Evolutionary conservation across 1,140 invertebrate genomes (phyloP).

Genomic region (Oncopeltus fasciatus): DNA sequence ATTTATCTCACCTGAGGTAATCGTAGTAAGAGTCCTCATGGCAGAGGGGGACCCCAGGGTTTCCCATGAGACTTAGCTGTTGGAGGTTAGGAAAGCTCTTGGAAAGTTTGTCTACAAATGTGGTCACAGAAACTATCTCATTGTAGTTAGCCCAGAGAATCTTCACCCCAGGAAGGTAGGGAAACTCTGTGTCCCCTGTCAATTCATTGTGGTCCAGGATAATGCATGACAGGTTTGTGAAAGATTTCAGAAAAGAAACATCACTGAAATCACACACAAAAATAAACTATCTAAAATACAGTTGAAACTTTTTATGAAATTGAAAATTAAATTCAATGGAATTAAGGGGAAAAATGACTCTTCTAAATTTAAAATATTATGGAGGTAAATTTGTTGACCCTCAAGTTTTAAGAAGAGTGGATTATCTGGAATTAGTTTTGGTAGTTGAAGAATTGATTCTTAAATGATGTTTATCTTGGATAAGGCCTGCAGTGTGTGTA

Average conservation of each 20-base stretch:
- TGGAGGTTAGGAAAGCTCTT: slow-evolving; percentile 47
- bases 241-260: slow-evolving; percentile 48
- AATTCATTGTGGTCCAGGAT: slow-evolving; percentile 61
- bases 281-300: too few species aligned
- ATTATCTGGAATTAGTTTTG: too few species aligned
- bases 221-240: slow-evolving; percentile 50
- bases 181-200: slow-evolving; percentile 45
- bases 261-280: slow-evolving; percentile 36
- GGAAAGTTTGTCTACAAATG: slow-evolving; percentile 50
- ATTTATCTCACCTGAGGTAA: slow-evolving; percentile 55
- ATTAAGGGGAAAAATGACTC: too few species aligned
- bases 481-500: too few species aligned
- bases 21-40: slow-evolving; percentile 59
- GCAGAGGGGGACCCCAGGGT: slow-evolving; percentile 56
- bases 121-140: slow-evolving; percentile 47
- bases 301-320: too few species aligned
- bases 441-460: too few species aligned
- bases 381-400: too few species aligned
- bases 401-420: too few species aligned
- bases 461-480: too few species aligned
- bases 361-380: too few species aligned
- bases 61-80: slow-evolving; percentile 62
- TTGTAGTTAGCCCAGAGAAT: slow-evolving; percentile 68
- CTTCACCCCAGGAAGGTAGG: slow-evolving; percentile 47
- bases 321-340: too few species aligned